Evolutionary conservation across 2,888 invertebrate species (phyloP), one percentile per base, ranked within the genome.

Genomic region (Alentia gelatinosa): DNA sequence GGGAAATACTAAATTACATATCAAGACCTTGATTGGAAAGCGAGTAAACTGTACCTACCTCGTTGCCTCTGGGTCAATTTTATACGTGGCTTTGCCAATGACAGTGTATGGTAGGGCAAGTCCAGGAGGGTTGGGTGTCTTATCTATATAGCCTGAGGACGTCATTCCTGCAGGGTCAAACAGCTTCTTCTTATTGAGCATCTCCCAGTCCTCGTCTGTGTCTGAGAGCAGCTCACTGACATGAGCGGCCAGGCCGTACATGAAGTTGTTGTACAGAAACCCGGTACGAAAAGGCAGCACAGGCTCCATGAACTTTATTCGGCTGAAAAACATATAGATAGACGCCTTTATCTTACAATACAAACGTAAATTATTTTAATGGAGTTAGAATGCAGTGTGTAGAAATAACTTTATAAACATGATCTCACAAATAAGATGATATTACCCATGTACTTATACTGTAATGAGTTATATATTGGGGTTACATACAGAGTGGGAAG

Each of bases 181-280:
- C 42, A 89, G 74, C 12, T 39, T 26, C 15, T 12, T 23, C 35
- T 26, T 91, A 4, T 95, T 93, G 40, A 96, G 92, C 0, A 93
- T 90, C 92, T 96, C 95, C 95, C 95, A 96, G 15, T 94, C 91
- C 19, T 47, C 33, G 15, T 35, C 30, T 63, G 93, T 93, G 0
- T 90, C 90, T 15, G 83, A 91, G 50, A 95, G 92, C 33, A 92
- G 92, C 93, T 96, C 96, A 9, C 94, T 94, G 35, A 95, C 94
- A 92, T 95, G 93, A 7, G 94, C 96, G 4, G 95, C 96, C 83
- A 96, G 90, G 23, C 94, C 94, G 92, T 95, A 96, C 94, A 96
- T 94, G 93, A 94, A 95, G 92, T 96, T 96, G 93, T 94, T 96
- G 94, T 95, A 95, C 74, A 94, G 90, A 91, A 95, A 95, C 42